Percentiles rank a stretch among this genome's conserved stretches.
Conservation (phyloP, 2,797 vertebrate species). For the Pangasius sanitwongsei region DNA sequence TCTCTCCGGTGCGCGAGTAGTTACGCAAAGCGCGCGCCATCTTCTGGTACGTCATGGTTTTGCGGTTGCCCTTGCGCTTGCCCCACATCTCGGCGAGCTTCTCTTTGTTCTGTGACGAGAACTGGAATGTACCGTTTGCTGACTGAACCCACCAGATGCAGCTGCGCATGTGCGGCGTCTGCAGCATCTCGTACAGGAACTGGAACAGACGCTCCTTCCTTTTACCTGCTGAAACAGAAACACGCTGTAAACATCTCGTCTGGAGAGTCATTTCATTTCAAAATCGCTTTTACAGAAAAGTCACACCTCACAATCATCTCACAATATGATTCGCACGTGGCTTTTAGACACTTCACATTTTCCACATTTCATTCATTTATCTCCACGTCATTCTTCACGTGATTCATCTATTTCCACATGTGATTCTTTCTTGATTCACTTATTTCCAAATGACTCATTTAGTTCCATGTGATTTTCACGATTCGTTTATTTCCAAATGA, state of each 20-base stretch:
- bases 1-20: conserved; percentile 80
- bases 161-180: conserved; percentile 80
- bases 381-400: no score
- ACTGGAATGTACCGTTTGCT: conserved; percentile 78
- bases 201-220: conserved; percentile 82
- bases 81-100: conserved; percentile 81
- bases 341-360: not conserved
- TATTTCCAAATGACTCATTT: not conserved
- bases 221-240: conserved; percentile 69
- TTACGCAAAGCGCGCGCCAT: conserved; percentile 82
- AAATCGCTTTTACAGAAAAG: not conserved
- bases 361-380: not conserved
- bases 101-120: conserved; percentile 84
- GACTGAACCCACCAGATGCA: conserved; percentile 85
- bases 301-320: not conserved
- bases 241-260: not conserved
- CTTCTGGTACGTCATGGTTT: conserved; percentile 85
- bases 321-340: not conserved
- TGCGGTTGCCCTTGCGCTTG: conserved; percentile 79
- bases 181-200: conserved; percentile 84
- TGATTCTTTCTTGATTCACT: no score
- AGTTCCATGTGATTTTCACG: not conserved
- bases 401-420: not conserved
- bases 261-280: not conserved
- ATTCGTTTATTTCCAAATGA: not conserved